Base-by-base conservation (phyloP, 2,888 invertebrate genomes). In the Maniola hyperantus region DNA sequence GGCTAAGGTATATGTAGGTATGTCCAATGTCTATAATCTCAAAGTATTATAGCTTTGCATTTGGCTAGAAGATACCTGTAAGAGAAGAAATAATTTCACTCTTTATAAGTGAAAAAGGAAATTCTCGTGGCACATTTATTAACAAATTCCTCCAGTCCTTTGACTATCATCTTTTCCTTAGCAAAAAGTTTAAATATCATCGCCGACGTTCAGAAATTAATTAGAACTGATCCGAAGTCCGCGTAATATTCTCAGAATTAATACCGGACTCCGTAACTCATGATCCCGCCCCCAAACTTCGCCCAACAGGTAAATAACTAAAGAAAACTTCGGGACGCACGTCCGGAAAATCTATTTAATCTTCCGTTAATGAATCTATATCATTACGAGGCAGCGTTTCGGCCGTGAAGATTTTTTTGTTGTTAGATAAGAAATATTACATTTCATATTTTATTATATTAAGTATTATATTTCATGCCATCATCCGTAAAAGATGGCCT, bases 291-390 rank as follows among this genome's bases (percentile, higher is more conserved):
- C 13, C 48, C 10, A 15, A 62, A 46, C 44, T 65, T 65, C 44
- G 18, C 26, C 57, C 66, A 58, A 63, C 42, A 69, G 55, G 67
- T 66, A 64, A 64, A 71, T 64, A 69, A 51, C 61, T 54, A 36
- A 54, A 60, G 53, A 68, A 64, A 64, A 58, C 26, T 64, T 62
- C 20, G n/a, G 42, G 61, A 26, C 44, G 48, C 69, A 67, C 64
- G 64, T 67, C 53, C 60, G 65, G 61, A 46, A 71, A 69, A 61
- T 64, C 63, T 68, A 66, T 71, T 68, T 66, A 69, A 66, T 71
- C 64, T 67, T 59, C 36, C 61, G 65, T 53, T 72, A 71, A 71
- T 72, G 69, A 72, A 68, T 69, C 67, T 60, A 65, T 62, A 60
- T 67, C 60, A 67, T 70, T 67, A 64, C 34, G 15, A 67, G 57